A percentile compares a stretch with the other conserved stretches of the same genome.
These are phyloP conservation scores for Notechis scutatus DNA, from an alignment of 2,113 vertebrate genomes.

Conservation along the genomic window DNA sequence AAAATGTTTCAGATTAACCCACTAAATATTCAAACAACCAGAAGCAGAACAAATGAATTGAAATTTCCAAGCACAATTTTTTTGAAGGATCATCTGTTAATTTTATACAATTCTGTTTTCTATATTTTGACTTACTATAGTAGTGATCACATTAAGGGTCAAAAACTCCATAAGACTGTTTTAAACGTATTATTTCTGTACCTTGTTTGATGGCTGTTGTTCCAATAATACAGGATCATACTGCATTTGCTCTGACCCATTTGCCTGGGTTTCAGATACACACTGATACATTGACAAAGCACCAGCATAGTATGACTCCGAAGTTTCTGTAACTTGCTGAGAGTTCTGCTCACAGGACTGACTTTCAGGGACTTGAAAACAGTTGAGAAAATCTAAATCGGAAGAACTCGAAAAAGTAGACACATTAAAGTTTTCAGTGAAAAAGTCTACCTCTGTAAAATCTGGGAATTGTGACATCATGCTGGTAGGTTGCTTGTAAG, in stretches of 20 bases:
- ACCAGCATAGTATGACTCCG: constrained; percentile 67
- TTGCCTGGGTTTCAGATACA: constrained; percentile 56
- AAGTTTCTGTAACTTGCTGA: constrained; percentile 46
- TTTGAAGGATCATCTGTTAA: neutral
- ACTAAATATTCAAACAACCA: neutral
- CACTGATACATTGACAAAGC: constrained; percentile 74
- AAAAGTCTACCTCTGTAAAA: constrained; percentile 66
- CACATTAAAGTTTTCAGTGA: constrained; percentile 63
- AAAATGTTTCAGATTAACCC: neutral
- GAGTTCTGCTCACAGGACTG: constrained; percentile 59
- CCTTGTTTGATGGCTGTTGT: constrained; percentile 65
- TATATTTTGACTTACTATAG: neutral
- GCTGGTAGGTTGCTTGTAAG: constrained; percentile 57
- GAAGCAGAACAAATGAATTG: neutral
- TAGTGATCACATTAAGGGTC: neutral
- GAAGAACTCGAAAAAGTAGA: constrained; percentile 56
- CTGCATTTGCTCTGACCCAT: constrained; percentile 44
- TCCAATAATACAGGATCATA: constrained; percentile 49
- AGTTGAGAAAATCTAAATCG: constrained; percentile 71
- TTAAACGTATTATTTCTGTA: constrained; percentile 43
- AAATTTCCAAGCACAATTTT: neutral
- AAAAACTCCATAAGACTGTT: neutral
- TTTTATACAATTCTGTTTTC: neutral
- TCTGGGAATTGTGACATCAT: constrained; percentile 56
- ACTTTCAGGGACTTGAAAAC: constrained; percentile 69